Base-by-base conservation (phyloP, 2,113 vertebrate species). In the Aramus guarauna region DNA sequence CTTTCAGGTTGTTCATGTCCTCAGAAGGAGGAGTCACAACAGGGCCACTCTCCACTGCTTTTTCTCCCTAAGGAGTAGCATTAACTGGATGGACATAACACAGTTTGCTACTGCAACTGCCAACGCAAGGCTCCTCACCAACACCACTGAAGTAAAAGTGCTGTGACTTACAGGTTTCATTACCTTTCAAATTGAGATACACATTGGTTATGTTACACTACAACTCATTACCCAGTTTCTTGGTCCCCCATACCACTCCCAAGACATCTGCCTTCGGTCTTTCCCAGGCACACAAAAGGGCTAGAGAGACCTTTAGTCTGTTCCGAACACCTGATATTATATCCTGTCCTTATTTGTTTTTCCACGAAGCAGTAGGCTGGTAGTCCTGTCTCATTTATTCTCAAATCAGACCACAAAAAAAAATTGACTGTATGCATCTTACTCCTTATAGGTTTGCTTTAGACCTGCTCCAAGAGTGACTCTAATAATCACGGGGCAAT, bases 31-130 rank as follows among this genome's bases (percentile, higher is more conserved):
- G 62, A 37, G 37, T 58, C n/a, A 75, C 59, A 52, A 71, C 56
- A 80, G 62, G 58, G 34, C 34, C 4, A 1, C 69, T 30, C 52
- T 75, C 41, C 72, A 68, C 32, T 37, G n/a, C 26, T 90, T 27
- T 30, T 66, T 58, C 41, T 90, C 34, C 41, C 36, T 53, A 2
- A 52, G 9, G 5, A 71, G 39, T 1, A 43, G 41, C 0, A 0
- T 21, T 66, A 81, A 48, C 43, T 50, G 30, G 19, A n/a, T 26
- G 50, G n/a, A 34, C 5, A 26, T n/a, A 53, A 59, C 27, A 11
- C 60, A 59, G 23, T 34, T 60, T 73, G 39, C 43, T 60, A 2
- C 53, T 56, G n/a, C 1, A 12, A 43, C 43, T 43, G 89, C 55
- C 64, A 93, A 52, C 0, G 1, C 34, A 58, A 53, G 15, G 43